Evolutionary conservation across 2,888 invertebrate species (phyloP).

Genomic region (Colletes collaris): DNA sequence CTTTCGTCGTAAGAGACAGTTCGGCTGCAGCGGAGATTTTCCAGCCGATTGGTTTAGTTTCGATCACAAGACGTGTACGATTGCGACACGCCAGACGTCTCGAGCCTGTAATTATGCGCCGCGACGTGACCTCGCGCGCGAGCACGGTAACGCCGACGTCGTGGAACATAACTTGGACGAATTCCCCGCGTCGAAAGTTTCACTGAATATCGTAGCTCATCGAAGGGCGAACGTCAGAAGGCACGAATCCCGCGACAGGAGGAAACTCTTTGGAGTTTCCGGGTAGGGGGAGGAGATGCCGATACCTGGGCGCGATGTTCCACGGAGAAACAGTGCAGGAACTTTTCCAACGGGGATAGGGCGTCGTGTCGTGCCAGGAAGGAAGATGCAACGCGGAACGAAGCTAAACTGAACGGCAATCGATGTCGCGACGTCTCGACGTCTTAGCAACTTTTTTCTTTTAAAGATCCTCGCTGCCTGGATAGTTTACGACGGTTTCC

Average conservation of each 20-base stretch:
- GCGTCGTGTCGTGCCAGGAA: slow-evolving; percentile 1
- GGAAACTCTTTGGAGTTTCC: slow-evolving; percentile 22
- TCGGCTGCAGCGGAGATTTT: too few species aligned
- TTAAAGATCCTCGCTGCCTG: not conserved
- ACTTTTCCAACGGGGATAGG: slow-evolving; percentile 7
- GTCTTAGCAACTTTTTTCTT: not conserved
- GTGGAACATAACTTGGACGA: slow-evolving; percentile 9
- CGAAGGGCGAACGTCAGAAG: not conserved
- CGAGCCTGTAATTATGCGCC: not conserved
- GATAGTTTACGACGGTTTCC: not conserved
- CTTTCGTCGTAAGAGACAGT: too few species aligned
- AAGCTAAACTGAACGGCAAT: slow-evolving; percentile 2
- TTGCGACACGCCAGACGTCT: too few species aligned
- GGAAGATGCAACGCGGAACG: slow-evolving; percentile 7
- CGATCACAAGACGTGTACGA: too few species aligned
- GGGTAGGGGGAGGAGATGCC: too few species aligned
- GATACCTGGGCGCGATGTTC: too few species aligned
- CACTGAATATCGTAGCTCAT: slow-evolving; percentile 12
- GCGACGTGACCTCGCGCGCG: not conserved
- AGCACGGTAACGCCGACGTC: not conserved
- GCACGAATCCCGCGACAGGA: not conserved
- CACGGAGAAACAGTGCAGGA: not conserved
- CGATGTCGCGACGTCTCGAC: slow-evolving; percentile 9
- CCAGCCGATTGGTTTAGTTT: too few species aligned
- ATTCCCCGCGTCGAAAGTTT: slow-evolving; percentile 29